Conservation (phyloP, 2,888 invertebrate genomes). For the Acrocyrtus sp. region DNA sequence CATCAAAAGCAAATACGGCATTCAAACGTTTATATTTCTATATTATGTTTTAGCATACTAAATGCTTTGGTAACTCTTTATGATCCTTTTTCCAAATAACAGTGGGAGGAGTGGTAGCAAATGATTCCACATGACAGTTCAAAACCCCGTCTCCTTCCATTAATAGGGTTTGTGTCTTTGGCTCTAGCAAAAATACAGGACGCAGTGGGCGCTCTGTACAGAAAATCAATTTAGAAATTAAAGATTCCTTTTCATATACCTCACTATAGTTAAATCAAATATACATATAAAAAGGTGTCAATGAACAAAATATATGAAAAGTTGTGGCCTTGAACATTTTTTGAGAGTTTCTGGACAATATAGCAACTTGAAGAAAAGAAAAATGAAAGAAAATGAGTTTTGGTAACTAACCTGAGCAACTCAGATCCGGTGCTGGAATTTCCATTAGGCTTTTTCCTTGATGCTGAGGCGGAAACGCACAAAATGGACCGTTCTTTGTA, state of each 20-base stretch:
- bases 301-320: too few relatives aligned
- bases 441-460: conserved; percentile 53
- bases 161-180: conserved; percentile 83
- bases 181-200: conserved; percentile 85
- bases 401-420: conserved; percentile 56
- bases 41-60: too few relatives aligned
- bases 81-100: conserved; percentile 93
- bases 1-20: background rate
- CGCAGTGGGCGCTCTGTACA: conserved; percentile 73
- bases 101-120: conserved; percentile 77
- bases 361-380: too few relatives aligned
- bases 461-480: conserved; percentile 50
- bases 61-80: conserved; percentile 69
- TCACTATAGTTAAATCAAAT: too few relatives aligned
- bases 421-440: conserved; percentile 50
- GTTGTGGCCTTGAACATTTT: too few relatives aligned
- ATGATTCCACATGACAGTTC: conserved; percentile 84
- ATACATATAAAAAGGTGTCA: too few relatives aligned
- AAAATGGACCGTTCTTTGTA: conserved; percentile 45
- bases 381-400: too few relatives aligned
- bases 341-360: too few relatives aligned
- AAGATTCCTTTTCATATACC: too few relatives aligned
- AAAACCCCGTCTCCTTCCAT: conserved; percentile 87
- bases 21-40: background rate
- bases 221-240: too few relatives aligned